phyloP scores from a whole-genome alignment of 2,113 vertebrate species.

The Psittacula cyanocephala region DNA sequence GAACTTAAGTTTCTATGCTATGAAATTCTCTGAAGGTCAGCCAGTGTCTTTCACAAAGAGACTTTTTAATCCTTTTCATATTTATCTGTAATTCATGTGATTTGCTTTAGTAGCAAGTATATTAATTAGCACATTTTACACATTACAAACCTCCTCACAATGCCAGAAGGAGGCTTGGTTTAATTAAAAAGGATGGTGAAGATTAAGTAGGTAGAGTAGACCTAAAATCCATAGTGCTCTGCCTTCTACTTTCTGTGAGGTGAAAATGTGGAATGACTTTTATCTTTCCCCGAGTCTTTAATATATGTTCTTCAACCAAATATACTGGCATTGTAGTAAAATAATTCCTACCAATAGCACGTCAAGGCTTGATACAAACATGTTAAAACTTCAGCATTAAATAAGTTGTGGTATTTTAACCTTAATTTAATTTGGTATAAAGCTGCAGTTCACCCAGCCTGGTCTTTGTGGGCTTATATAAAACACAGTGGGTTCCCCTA shows the following conservation, averaged over 20 bases:
- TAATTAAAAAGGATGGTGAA: background rate
- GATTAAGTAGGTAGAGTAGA: background rate
- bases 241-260: background rate
- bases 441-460: background rate
- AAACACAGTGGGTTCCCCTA: background rate
- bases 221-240: background rate
- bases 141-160: background rate
- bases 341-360: background rate
- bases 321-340: background rate
- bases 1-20: background rate
- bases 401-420: background rate
- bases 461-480: background rate
- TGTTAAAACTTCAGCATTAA: background rate
- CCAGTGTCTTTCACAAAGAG: background rate
- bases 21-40: background rate
- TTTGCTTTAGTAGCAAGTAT: background rate
- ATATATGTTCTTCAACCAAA: background rate
- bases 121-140: background rate
- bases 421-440: background rate
- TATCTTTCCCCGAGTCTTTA: background rate
- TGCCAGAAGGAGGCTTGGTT: background rate
- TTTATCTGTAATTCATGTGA: background rate
- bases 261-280: background rate
- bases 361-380: background rate
- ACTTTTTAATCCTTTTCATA: background rate